These are phyloP conservation scores for Prietella phreatophila DNA, from an alignment of 2,113 vertebrate species.

Conservation along the genomic window DNA sequence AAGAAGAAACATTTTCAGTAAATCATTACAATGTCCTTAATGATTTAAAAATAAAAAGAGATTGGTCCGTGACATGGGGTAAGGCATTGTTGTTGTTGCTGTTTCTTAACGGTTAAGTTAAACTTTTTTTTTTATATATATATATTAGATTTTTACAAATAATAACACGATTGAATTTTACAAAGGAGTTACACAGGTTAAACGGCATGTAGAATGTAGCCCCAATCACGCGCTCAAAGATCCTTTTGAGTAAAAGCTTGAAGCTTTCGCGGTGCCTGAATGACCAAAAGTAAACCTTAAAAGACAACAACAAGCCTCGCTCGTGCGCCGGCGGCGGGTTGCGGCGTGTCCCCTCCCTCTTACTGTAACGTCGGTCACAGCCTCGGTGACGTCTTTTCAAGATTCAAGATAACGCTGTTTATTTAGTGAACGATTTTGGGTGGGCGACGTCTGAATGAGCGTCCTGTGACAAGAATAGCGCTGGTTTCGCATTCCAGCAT, in stretches of 20 bases:
- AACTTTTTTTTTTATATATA: no score
- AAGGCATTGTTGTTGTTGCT: no score
- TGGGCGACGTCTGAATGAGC: slow-evolving; percentile 16
- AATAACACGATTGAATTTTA: no score
- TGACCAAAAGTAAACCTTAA: neutral
- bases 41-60: neutral
- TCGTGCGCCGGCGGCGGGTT: neutral
- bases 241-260: neutral
- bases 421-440: slow-evolving; percentile 53
- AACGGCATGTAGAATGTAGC: neutral
- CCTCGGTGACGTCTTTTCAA: slow-evolving; percentile 55
- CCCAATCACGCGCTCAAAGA: neutral
- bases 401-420: slow-evolving; percentile 55
- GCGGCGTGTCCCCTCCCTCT: neutral
- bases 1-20: neutral
- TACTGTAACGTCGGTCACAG: neutral
- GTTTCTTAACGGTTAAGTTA: no score
- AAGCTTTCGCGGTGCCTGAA: neutral
- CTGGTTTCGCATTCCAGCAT: slow-evolving; percentile 1
- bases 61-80: no score
- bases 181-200: neutral
- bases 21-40: neutral
- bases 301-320: neutral
- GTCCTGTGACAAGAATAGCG: slow-evolving; percentile 40
- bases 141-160: no score